A percentile compares a stretch with the other conserved stretches of the same genome.
Evolutionary conservation across 2,888 invertebrate species (phyloP).

Genomic region (Autographa gamma): DNA sequence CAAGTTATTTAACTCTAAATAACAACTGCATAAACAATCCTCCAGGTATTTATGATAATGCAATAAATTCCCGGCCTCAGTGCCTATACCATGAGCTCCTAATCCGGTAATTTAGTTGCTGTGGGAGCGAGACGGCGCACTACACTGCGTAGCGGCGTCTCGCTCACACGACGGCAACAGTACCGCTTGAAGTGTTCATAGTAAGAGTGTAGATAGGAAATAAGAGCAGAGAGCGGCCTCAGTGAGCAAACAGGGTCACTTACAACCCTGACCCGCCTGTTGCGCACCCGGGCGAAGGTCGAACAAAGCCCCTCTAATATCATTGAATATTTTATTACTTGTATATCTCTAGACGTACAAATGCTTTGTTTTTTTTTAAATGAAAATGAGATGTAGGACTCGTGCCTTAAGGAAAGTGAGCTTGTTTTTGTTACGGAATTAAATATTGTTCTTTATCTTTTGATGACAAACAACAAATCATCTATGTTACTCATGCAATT

Average conservation of each 20-base stretch:
- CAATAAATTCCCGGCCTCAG: conserved; percentile 3
- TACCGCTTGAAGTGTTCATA: too few relatives aligned
- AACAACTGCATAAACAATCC: not conserved
- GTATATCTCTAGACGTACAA: conserved; percentile 13
- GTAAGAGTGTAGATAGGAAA: not conserved
- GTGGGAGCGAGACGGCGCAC: too few relatives aligned
- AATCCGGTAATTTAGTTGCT: too few relatives aligned
- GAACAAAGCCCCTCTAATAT: conserved; percentile 26
- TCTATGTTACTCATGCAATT: too few relatives aligned
- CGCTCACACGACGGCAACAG: too few relatives aligned
- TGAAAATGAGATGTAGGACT: not conserved
- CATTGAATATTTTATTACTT: conserved; percentile 52
- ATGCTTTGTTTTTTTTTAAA: conserved; percentile 12
- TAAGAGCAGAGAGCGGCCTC: conserved; percentile 3
- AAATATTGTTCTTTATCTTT: too few relatives aligned
- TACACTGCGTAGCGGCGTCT: too few relatives aligned
- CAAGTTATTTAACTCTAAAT: not conserved
- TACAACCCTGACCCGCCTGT: conserved; percentile 54
- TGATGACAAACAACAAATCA: too few relatives aligned
- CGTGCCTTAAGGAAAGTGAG: not conserved
- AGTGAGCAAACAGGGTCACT: conserved; percentile 31
- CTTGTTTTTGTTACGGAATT: not conserved
- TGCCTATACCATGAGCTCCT: too few relatives aligned
- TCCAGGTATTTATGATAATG: not conserved
- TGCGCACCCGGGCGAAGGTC: conserved; percentile 53